phyloP scores from a whole-genome alignment of 2,888 invertebrate species.

The Ephialtes manifestator region DNA sequence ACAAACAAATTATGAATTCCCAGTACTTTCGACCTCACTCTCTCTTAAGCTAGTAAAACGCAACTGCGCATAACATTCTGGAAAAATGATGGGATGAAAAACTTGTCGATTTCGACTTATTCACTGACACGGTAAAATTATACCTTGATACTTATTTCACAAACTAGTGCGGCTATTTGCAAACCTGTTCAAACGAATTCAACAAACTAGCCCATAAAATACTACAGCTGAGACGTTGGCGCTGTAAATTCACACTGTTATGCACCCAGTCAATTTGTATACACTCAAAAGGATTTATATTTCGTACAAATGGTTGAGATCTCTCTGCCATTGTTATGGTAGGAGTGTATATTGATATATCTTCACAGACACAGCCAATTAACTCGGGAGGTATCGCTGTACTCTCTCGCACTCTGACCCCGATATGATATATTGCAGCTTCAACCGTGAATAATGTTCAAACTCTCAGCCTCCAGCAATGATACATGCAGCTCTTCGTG shows the following conservation, averaged over 20 bases:
- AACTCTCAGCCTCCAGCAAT: not conserved
- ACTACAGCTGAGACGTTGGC: not conserved
- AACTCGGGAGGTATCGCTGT: conserved; percentile 14
- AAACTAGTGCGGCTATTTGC: not conserved
- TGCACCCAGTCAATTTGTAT: conserved; percentile 10
- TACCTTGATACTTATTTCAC: not conserved
- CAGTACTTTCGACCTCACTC: not conserved
- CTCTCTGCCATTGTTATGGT: not conserved
- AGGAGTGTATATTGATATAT: not conserved
- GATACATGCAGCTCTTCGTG: not conserved
- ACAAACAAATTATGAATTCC: not conserved
- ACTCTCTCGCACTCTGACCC: conserved; percentile 19
- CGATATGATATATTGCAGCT: conserved; percentile 30
- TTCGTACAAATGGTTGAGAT: conserved; percentile 15
- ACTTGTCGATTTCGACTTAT: not conserved
- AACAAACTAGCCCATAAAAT: conserved; percentile 34
- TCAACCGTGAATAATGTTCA: conserved; percentile 16
- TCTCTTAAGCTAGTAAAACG: not conserved
- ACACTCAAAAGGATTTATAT: conserved; percentile 23
- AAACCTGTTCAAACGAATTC: conserved; percentile 14
- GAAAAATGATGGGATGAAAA: too few species aligned
- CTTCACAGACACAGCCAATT: conserved; percentile 15
- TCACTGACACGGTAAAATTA: not conserved
- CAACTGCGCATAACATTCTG: conserved; percentile 2
- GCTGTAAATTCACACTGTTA: too few species aligned